phyloP scores from a whole-genome alignment of 2,888 invertebrate genomes.

The Oxytorus armatus region DNA sequence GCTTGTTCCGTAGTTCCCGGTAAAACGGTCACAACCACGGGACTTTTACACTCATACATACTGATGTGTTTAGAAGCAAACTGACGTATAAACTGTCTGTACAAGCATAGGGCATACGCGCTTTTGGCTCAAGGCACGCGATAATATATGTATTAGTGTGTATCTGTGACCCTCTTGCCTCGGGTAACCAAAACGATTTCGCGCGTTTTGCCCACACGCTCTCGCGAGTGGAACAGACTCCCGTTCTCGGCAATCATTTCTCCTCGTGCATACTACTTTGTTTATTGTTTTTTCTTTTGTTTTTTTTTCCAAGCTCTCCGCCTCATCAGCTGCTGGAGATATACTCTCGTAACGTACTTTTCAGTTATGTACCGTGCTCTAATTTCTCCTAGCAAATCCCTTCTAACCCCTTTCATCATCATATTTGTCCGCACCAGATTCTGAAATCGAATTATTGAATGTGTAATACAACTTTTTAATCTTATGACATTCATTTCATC shows the following conservation, averaged over 20 bases:
- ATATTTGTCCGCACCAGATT: not conserved
- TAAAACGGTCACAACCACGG: conserved; percentile 47
- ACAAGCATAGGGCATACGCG: too few species aligned
- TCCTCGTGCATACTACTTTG: conserved; percentile 8
- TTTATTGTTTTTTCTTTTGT: too few species aligned
- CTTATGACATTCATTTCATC: too few species aligned
- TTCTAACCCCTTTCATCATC: not conserved
- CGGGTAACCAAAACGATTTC: conserved; percentile 62
- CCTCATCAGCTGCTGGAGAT: conserved; percentile 19
- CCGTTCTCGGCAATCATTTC: conserved; percentile 28
- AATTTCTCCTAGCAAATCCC: not conserved
- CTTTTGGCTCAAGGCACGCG: too few species aligned
- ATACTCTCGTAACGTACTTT: conserved; percentile 19
- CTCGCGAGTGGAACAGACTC: conserved; percentile 28
- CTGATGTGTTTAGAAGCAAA: not conserved
- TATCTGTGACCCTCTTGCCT: conserved; percentile 23
- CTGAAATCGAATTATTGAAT: too few species aligned
- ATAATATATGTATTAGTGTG: not conserved
- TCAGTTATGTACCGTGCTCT: not conserved
- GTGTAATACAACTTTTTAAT: not conserved
- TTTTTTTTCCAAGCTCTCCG: not conserved
- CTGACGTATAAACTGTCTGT: too few species aligned
- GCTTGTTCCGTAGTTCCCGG: conserved; percentile 54
- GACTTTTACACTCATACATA: conserved; percentile 21
- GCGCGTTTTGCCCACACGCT: conserved; percentile 50